phyloP scores from a whole-genome alignment of 2,797 vertebrate genomes.

The Bovichtus variegatus region DNA sequence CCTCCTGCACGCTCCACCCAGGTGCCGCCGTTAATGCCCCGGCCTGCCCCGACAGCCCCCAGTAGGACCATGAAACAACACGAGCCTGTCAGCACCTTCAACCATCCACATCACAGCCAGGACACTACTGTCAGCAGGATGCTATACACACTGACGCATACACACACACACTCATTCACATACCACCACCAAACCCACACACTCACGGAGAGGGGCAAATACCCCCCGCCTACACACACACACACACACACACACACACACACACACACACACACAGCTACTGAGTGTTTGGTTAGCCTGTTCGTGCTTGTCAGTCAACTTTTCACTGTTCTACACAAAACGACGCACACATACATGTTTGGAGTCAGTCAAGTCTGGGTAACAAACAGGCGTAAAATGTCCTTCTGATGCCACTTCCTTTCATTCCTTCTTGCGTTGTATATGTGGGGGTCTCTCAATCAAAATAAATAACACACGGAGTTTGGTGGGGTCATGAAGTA shows the following conservation, averaged over 20 bases:
- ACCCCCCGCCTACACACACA: slow-evolving; percentile 19
- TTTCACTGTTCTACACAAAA: slow-evolving; percentile 24
- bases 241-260: slow-evolving; percentile 5
- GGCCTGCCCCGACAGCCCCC: slow-evolving; percentile 46
- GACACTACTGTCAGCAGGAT: slow-evolving; percentile 66
- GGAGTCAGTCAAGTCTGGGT: slow-evolving; percentile 5
- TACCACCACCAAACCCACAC: slow-evolving; percentile 42
- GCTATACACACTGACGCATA: slow-evolving; percentile 39
- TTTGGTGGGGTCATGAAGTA: no score
- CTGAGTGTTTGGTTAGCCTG: slow-evolving; percentile 47
- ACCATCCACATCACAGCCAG: slow-evolving; percentile 62
- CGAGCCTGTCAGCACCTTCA: slow-evolving; percentile 70
- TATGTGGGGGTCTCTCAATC: no score
- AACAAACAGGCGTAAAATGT: slow-evolving; percentile 42
- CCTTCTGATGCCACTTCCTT: slow-evolving; percentile 60
- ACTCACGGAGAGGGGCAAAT: slow-evolving; percentile 31
- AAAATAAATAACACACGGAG: no score
- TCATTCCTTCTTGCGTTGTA: no score
- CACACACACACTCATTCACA: slow-evolving; percentile 40
- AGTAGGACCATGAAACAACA: slow-evolving; percentile 65
- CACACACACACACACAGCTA: slow-evolving; percentile 8
- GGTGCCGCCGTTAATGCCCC: slow-evolving; percentile 32
- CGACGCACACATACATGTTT: slow-evolving; percentile 14
- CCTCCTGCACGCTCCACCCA: no score
- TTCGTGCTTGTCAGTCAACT: slow-evolving; percentile 60